phyloP scores from a whole-genome alignment of 1,140 invertebrate genomes.

The Theocolax elegans region DNA sequence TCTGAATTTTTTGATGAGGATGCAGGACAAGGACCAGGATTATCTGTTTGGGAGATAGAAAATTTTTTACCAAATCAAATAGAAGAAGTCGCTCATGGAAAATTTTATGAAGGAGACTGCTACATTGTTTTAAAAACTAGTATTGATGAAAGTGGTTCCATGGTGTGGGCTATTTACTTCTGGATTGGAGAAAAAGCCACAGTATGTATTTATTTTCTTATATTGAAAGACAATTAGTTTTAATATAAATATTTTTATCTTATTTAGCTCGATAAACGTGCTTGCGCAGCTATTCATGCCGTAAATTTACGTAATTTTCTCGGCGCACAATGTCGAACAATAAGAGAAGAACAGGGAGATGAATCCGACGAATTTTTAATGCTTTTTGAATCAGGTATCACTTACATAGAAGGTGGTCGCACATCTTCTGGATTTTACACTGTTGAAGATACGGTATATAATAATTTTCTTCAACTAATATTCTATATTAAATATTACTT shows the following conservation, averaged over 20 bases:
- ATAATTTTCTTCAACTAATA: constrained; percentile 1
- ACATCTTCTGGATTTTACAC: constrained; percentile 98
- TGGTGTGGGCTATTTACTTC: constrained; percentile 97
- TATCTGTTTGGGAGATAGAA: constrained; percentile 98
- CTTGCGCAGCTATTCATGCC: constrained; percentile 98
- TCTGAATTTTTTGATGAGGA: constrained; percentile 99
- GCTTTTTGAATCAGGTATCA: constrained; percentile 92
- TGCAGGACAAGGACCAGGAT: constrained; percentile 88
- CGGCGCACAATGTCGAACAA: constrained; percentile 95
- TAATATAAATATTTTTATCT: constrained; percentile 22
- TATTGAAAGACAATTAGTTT: constrained; percentile 4
- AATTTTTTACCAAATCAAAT: constrained; percentile 97
- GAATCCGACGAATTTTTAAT: constrained; percentile 96
- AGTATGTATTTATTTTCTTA: constrained; percentile 66
- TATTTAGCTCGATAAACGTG: constrained; percentile 91
- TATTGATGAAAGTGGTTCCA: constrained; percentile 85
- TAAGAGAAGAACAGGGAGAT: constrained; percentile 95
- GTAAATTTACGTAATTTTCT: constrained; percentile 97
- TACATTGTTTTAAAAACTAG: constrained; percentile 96
- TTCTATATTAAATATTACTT: constrained; percentile 11
- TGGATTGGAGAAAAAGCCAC: constrained; percentile 98
- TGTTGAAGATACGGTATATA: constrained; percentile 89
- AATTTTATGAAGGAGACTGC: constrained; percentile 99
- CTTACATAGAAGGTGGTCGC: constrained; percentile 95
- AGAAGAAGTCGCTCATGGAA: constrained; percentile 91